A percentile compares a stretch with the other conserved stretches of the same genome.
Conservation (phyloP, 2,113 vertebrate genomes). For the Peromyscus maniculatus region DNA sequence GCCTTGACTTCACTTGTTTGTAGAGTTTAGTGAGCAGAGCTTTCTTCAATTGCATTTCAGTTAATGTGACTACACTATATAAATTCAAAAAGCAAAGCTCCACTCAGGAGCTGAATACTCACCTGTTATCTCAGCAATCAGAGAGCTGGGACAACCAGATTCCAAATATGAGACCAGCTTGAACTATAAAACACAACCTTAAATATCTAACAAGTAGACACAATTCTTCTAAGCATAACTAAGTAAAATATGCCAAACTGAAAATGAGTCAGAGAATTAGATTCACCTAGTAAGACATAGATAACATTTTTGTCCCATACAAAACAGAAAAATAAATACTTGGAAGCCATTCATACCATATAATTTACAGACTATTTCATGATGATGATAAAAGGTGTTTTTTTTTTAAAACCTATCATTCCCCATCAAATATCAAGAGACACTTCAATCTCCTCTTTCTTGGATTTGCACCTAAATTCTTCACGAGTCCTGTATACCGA, state of each 20-base stretch:
- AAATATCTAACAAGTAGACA: not conserved
- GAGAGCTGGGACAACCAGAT: not conserved
- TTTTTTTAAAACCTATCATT: not conserved
- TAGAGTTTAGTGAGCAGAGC: not conserved
- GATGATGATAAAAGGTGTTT: not conserved
- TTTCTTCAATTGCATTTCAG: not conserved
- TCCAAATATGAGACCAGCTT: not conserved
- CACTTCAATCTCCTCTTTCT: not conserved
- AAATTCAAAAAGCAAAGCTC: not conserved
- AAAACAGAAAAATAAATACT: not conserved
- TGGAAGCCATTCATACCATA: not conserved
- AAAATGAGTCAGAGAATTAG: not conserved
- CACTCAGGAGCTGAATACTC: not conserved
- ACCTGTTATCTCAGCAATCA: not conserved
- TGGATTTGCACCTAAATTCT: not conserved
- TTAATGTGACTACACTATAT: not conserved
- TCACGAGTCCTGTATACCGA: not conserved
- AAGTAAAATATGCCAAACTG: not conserved
- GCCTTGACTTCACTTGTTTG: not conserved
- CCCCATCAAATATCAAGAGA: not conserved
- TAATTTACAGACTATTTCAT: not conserved
- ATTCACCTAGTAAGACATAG: not conserved
- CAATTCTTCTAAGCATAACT: not conserved
- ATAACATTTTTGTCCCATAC: not conserved
- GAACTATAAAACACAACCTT: not conserved